A percentile compares a stretch with the other conserved stretches of the same genome.
These are phyloP conservation scores for Oryzias woworae DNA, from an alignment of 2,113 vertebrate species.

Conservation along the genomic window DNA sequence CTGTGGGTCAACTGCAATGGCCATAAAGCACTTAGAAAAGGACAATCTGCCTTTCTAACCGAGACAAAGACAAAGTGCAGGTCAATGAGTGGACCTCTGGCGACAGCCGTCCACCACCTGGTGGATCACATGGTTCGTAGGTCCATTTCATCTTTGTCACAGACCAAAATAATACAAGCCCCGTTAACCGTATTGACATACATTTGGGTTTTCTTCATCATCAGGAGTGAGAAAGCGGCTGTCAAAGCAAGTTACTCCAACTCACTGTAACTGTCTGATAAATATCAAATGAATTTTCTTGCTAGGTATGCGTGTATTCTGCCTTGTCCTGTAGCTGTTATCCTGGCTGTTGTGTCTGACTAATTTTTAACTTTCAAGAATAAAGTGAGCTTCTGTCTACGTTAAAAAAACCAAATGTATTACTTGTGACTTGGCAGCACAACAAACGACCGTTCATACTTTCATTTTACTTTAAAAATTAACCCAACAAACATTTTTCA, in stretches of 20 bases:
- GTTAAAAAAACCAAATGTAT: too few species aligned
- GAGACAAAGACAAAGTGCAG: constrained; percentile 31
- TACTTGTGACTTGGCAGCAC: too few species aligned
- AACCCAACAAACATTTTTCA: too few species aligned
- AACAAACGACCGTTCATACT: too few species aligned
- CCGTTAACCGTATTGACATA: too few species aligned
- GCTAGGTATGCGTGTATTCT: not conserved
- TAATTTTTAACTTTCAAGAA: too few species aligned
- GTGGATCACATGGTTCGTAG: not conserved
- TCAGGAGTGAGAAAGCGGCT: constrained; percentile 24
- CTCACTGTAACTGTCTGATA: constrained; percentile 25
- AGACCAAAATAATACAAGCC: not conserved
- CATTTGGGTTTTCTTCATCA: too few species aligned
- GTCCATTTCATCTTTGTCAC: not conserved
- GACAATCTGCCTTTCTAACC: constrained; percentile 25
- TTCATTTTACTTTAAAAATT: too few species aligned
- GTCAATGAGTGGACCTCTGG: constrained; percentile 16
- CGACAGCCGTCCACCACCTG: not conserved
- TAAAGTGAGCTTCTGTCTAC: too few species aligned
- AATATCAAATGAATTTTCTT: constrained; percentile 20
- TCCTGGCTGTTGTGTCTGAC: not conserved
- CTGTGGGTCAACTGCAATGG: constrained; percentile 26
- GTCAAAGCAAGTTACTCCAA: constrained; percentile 45
- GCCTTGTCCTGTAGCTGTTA: not conserved
- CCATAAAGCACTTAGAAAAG: constrained; percentile 45